Percentiles rank a stretch among this genome's conserved stretches.
Evolutionary conservation across 35 echinoderm and acorn worm species (phyloP).

Genomic region (Diadema setosum): DNA sequence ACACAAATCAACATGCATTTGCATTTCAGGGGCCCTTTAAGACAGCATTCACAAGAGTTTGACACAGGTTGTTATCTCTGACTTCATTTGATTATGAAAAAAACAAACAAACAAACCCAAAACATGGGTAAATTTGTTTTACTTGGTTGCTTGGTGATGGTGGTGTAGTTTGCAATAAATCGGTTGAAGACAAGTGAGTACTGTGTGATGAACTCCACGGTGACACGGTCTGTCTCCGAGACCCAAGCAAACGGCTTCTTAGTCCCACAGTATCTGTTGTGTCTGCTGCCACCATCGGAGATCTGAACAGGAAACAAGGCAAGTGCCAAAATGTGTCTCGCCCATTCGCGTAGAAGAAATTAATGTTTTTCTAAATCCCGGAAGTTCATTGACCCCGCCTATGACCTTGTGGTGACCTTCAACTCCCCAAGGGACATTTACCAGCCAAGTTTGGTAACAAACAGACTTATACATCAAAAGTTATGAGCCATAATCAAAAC

Average conservation of each 20-base stretch:
- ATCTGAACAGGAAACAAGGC: not conserved
- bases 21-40: too few relatives aligned
- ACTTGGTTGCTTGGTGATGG: constrained; percentile 13
- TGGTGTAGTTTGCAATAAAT: constrained; percentile 20
- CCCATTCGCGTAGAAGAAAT: too few relatives aligned
- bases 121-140: not conserved
- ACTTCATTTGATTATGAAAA: not conserved
- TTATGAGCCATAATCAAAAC: too few relatives aligned
- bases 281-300: not conserved
- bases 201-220: not conserved
- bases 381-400: too few relatives aligned
- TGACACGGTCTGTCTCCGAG: constrained; percentile 8
- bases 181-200: constrained; percentile 45
- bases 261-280: constrained; percentile 22
- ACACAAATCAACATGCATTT: too few relatives aligned
- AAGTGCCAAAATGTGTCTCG: too few relatives aligned
- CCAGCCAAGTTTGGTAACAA: too few relatives aligned
- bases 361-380: too few relatives aligned
- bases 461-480: too few relatives aligned
- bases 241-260: constrained; percentile 26
- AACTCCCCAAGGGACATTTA: too few relatives aligned
- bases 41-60: not conserved
- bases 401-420: too few relatives aligned
- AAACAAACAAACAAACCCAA: too few relatives aligned
- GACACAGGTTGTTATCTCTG: not conserved